phyloP scores from a whole-genome alignment of 2,888 invertebrate species.

The Auanema sp. region DNA sequence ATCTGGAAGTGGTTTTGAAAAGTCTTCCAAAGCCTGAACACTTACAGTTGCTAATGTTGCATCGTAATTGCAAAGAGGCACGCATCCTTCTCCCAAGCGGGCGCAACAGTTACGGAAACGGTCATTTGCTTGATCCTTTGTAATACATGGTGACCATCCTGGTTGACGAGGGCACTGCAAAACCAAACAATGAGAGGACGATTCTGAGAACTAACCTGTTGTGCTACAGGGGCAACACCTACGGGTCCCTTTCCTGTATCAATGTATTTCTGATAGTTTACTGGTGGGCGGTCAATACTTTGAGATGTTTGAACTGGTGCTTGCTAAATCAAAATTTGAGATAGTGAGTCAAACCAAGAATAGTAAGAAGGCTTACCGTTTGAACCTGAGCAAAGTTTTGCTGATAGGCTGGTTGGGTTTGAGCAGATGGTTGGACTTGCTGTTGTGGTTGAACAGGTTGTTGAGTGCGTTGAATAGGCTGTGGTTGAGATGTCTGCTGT shows the following conservation, averaged over 20 bases:
- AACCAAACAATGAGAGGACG: not conserved
- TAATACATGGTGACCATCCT: slow-evolving; percentile 62
- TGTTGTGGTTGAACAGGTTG: slow-evolving; percentile 2
- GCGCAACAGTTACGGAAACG: slow-evolving; percentile 61
- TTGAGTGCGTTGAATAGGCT: slow-evolving; percentile 7
- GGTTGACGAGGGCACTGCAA: slow-evolving; percentile 59
- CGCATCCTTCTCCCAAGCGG: slow-evolving; percentile 60
- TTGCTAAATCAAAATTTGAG: not conserved
- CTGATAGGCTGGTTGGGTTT: slow-evolving; percentile 1
- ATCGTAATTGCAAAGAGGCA: slow-evolving; percentile 60
- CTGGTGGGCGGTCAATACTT: slow-evolving; percentile 34
- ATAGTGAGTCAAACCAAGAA: not conserved
- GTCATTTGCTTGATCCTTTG: slow-evolving; percentile 57
- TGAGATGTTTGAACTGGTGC: slow-evolving; percentile 3
- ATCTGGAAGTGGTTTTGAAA: slow-evolving; percentile 40
- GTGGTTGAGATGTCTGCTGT: slow-evolving; percentile 3
- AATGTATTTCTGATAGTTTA: slow-evolving; percentile 36
- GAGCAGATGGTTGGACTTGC: not conserved
- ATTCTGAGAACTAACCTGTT: not conserved
- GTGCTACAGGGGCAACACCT: slow-evolving; percentile 9
- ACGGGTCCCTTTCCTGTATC: slow-evolving; percentile 29
- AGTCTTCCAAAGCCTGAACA: not conserved
- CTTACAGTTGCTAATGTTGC: slow-evolving; percentile 57
- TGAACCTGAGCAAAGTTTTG: slow-evolving; percentile 7
- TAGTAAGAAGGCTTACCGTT: not conserved